Base-by-base conservation (phyloP, 2,888 invertebrate species). In the Agriopis aurantiaria region DNA sequence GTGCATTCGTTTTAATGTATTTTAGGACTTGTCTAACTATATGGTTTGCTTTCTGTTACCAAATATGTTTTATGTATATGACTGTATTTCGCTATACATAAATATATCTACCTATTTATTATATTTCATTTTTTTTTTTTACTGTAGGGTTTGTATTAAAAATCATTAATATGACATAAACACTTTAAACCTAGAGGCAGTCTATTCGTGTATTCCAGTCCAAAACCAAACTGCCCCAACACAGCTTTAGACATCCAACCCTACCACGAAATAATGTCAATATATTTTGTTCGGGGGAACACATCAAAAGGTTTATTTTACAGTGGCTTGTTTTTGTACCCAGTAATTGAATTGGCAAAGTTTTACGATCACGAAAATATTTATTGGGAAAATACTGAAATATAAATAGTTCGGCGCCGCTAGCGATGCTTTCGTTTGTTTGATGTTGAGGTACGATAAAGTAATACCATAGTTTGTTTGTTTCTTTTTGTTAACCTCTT, bases 331-430 rank as follows among this genome's bases (percentile, higher is more conserved):
- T 85, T 85, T 85, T 89, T 87, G 83, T 83, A 77, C 78, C 78
- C 72, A 74, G 82, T 89, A 89, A 90, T 90, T 91, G 88, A 88
- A 89, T 88, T 87, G 85, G 84, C 79, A 82, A 87, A 87, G 85
- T 90, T 71, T 87, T 87, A 85, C 83, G 83, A 85, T 82, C 80
- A 76, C 80, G 82, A 85, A 85, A 87, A 89, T 85, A 84, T 88
- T 85, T 86, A 80, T 82, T 79, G 80, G 81, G 76, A 76, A 77
- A 82, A 82, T 82, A 81, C 80, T 84, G 77, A 76, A 82, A 82
- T 82, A 81, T 80, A 84, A 85, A 88, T 86, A 86, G 81, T 75
- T 55, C 33, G 49, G 63, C 55, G 57, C 51, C 62, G 49, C 49
- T 33, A 59, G 63, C 63, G 53, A 52, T 46, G 61, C 55, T 58